Evolutionary conservation across 1,140 invertebrate genomes (phyloP).

Genomic region (Manduca sexta): DNA sequence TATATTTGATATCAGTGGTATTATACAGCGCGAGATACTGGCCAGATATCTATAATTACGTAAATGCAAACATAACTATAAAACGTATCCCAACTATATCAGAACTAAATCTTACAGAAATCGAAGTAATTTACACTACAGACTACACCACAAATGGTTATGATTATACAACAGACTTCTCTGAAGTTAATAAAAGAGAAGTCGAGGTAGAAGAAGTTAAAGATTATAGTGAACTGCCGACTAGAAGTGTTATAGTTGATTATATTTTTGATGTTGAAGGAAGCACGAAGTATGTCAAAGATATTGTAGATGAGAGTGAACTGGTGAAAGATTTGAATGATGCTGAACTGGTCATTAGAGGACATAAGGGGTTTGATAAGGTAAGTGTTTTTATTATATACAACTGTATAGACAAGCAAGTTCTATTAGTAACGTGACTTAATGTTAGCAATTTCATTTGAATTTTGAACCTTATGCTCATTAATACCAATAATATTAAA

Average conservation of each 20-base stretch:
- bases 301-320: constrained; percentile 22
- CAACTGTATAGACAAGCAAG: too few relatives aligned
- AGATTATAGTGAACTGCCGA: constrained; percentile 13
- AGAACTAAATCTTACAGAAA: constrained; percentile 36
- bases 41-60: constrained; percentile 55
- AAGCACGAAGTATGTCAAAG: constrained; percentile 5
- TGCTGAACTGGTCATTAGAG: constrained; percentile 17
- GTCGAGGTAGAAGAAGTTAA: constrained; percentile 3
- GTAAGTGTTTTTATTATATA: too few relatives aligned
- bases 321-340: constrained; percentile 12
- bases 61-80: constrained; percentile 58
- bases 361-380: neutral
- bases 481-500: too few relatives aligned
- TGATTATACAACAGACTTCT: constrained; percentile 13
- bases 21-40: constrained; percentile 53
- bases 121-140: constrained; percentile 32
- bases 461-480: too few relatives aligned
- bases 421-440: too few relatives aligned
- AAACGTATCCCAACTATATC: constrained; percentile 53
- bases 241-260: constrained; percentile 9
- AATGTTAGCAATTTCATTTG: too few relatives aligned
- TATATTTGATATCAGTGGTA: constrained; percentile 41
- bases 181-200: constrained; percentile 13
- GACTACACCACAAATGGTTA: constrained; percentile 33
- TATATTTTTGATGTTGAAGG: constrained; percentile 9